These are phyloP conservation scores for Agapornis canus DNA, from an alignment of 2,797 vertebrate genomes.

Conservation along the genomic window DNA sequence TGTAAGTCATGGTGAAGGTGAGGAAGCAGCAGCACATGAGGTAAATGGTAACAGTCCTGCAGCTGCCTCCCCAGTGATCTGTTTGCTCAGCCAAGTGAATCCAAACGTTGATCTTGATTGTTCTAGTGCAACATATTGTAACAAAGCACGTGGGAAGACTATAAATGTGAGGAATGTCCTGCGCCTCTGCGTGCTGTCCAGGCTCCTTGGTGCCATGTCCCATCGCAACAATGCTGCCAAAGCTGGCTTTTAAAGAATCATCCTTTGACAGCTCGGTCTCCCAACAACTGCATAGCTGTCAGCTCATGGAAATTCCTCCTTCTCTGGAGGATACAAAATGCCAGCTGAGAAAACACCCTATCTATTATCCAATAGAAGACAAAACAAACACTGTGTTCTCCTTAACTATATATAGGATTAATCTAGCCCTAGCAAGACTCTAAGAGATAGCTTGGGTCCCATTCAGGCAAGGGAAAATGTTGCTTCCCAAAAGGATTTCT, in stretches of 20 bases:
- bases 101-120: not conserved
- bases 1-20: not conserved
- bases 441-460: not conserved
- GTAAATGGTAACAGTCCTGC: not conserved
- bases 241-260: constrained; percentile 53
- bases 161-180: constrained; percentile 32
- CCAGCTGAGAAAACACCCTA: constrained; percentile 9
- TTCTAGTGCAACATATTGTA: not conserved
- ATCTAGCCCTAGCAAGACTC: not conserved
- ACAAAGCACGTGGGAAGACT: not conserved
- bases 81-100: not conserved
- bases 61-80: not conserved
- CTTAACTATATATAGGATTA: constrained; percentile 2
- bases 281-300: constrained; percentile 20
- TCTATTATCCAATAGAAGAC: not conserved
- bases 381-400: constrained; percentile 31
- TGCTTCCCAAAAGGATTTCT: not conserved
- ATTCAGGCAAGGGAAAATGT: not conserved
- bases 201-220: constrained; percentile 4
- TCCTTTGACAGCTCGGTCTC: constrained; percentile 24
- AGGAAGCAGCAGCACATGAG: not conserved
- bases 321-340: constrained; percentile 8
- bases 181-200: constrained; percentile 5
- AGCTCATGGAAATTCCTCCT: constrained; percentile 55
- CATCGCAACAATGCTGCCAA: constrained; percentile 50